phyloP scores from a whole-genome alignment of 2,888 invertebrate species.

The Volucella inanis region DNA sequence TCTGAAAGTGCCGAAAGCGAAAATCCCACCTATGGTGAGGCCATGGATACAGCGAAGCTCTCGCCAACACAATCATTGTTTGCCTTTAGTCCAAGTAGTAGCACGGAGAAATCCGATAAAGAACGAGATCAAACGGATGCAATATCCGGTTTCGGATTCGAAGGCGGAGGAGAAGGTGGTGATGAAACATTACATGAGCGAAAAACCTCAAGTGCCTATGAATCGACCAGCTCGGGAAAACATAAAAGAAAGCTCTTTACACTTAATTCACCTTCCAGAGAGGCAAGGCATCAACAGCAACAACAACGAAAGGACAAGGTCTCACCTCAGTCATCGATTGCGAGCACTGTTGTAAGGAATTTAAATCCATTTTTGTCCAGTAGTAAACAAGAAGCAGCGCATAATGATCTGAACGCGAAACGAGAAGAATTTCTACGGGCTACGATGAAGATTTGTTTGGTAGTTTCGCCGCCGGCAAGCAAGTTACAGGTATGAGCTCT shows the following conservation, averaged over 20 bases:
- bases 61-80: conserved; percentile 59
- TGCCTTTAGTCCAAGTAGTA: conserved; percentile 65
- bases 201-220: conserved; percentile 72
- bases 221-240: conserved; percentile 79
- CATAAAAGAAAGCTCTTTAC: conserved; percentile 81
- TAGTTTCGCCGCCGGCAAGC: conserved; percentile 87
- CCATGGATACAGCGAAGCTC: conserved; percentile 52
- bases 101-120: conserved; percentile 67
- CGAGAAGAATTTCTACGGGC: conserved; percentile 89
- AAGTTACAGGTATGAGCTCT: conserved; percentile 82
- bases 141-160: conserved; percentile 75
- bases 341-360: conserved; percentile 78
- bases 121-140: conserved; percentile 77
- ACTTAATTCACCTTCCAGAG: conserved; percentile 79
- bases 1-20: conserved; percentile 79
- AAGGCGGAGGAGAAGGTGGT: conserved; percentile 52
- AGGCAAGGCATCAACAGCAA: conserved; percentile 76
- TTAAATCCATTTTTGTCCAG: conserved; percentile 81
- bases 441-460: conserved; percentile 89
- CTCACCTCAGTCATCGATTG: conserved; percentile 75
- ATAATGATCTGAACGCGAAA: conserved; percentile 82
- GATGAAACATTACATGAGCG: conserved; percentile 26
- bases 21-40: conserved; percentile 66
- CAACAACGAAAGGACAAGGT: conserved; percentile 73
- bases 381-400: conserved; percentile 70